Conservation (phyloP, 92 coral and sea anemone genomes). For the Siderastrea siderea region DNA sequence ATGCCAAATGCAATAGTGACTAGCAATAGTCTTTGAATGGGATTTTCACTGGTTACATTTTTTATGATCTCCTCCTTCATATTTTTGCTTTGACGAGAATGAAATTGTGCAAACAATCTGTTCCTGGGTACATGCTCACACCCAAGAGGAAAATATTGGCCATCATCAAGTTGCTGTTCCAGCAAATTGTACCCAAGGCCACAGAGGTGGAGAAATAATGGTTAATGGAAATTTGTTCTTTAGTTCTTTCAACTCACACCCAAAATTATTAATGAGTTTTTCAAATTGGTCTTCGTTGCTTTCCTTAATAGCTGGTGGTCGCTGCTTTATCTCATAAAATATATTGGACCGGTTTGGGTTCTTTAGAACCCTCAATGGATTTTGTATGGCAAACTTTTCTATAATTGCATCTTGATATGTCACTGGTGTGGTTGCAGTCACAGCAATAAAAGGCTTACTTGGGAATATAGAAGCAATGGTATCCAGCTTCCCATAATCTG, state of each 20-base stretch:
- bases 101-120: conserved; percentile 37
- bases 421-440: conserved; percentile 42
- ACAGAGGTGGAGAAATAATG: conserved; percentile 12
- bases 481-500: conserved; percentile 48
- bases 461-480: conserved; percentile 38
- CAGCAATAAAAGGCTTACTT: conserved; percentile 26
- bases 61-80: conserved; percentile 22
- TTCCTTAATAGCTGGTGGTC: conserved; percentile 14
- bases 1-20: conserved; percentile 50
- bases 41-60: conserved; percentile 5
- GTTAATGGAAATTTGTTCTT: conserved; percentile 28
- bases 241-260: conserved; percentile 20
- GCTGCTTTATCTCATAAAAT: conserved; percentile 22
- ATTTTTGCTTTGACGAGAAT: conserved; percentile 9
- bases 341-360: conserved; percentile 39
- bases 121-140: conserved; percentile 15
- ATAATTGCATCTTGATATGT: conserved; percentile 37
- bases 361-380: conserved; percentile 31
- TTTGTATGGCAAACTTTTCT: conserved; percentile 43
- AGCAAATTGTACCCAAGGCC: conserved; percentile 27
- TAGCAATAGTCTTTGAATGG: conserved; percentile 24
- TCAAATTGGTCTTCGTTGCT: conserved; percentile 33
- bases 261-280: not conserved
- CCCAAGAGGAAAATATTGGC: conserved; percentile 32
- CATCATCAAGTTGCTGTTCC: not conserved